Base-by-base conservation (phyloP, 2,888 invertebrate genomes). In the Teleogryllus oceanicus region DNA sequence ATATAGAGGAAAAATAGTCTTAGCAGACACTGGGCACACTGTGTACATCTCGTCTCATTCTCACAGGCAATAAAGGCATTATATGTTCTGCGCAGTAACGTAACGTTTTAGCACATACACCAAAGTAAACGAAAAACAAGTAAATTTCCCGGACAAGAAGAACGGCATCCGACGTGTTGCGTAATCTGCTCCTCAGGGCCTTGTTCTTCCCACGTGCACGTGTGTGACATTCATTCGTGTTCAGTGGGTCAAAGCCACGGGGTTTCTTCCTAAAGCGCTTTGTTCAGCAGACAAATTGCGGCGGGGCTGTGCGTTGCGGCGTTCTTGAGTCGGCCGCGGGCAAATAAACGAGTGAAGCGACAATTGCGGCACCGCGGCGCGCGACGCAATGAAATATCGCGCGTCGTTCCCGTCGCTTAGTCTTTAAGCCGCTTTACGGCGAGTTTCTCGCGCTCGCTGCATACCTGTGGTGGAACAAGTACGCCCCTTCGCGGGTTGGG, bases 261-360 rank as follows among this genome's bases (percentile, higher is more conserved):
- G 62, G 62, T 62, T 62, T 62, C 62, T 62, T 62, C 37, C 62
- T 62, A 62, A 62, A 62, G 62, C 62, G 62, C 62, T 62, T 62
- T 62, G 62, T 62, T 1, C 62, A 12, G 16, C 62, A 62, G 62
- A 62, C n/a, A 62, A 62, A 62, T 62, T 62, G n/a, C 62, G 16
- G 62, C 13, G 37, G 37, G 1, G 37, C 37, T 8, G 37, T 37
- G 37, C 37, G 37, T 37, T 37, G 62, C 62, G 62, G n/a, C 62
- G 62, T 62, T 18, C 62, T 62, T 62, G 62, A n/a, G n/a, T 18
- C n/a, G 62, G 62, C 62, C 1, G 16, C 16, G n/a, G 16, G 62
- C 62, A 62, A 62, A 62, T 62, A 62, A 62, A 62, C 62, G 62
- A 62, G 62, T 1, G n/a, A n/a, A 13, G 62, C 62, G 62, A 62